Base-by-base conservation (phyloP, 2,797 vertebrate species). In the Centroberyx gerrardi region DNA sequence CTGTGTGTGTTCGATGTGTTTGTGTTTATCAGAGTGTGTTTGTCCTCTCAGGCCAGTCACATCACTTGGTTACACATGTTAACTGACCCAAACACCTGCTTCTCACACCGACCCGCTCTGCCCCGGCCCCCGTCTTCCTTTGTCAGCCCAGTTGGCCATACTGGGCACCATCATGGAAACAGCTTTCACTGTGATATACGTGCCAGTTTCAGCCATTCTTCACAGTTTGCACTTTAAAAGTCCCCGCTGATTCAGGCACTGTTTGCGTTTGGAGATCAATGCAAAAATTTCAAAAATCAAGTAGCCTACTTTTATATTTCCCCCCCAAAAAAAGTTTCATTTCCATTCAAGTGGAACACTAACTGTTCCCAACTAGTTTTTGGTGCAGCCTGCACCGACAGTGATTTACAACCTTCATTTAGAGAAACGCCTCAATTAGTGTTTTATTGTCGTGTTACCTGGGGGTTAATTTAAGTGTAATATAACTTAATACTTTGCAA, bases 1-100 rank as follows among this genome's bases (percentile, higher is more conserved):
- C 58, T 82, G 81, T 83, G 81, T 76, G 80, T 65, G 71, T 61
- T 70, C 78, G 58, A 76, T 59, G 86, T 83, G 86, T 92, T 87
- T 86, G 83, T 88, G 85, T 90, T 87, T 76, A 84, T 90, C 80
- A 82, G 80, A 84, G 59, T 77, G 85, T 90, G 90, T 91, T 91
- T 90, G 82, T 86, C 73, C 75, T 77, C 71, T 81, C 71, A 44
- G 65, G 68, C 73, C 55, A 72, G 44, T 84, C 78, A 40, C 78
- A 85, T 87, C 90, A 87, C 80, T 89, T 80, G 80, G 88, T 91
- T 90, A 87, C 90, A 88, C 84, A 88, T 65, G 81, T 87, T 81
- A 90, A 90, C 89, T 90, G 90, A 84, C 81, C 91, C 88, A 88
- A 90, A 93, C 92, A 93, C 92, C 93, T 94, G 91, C 86, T 89